phyloP scores from a whole-genome alignment of 2,113 vertebrate genomes.

The Seriola rivoliana region DNA sequence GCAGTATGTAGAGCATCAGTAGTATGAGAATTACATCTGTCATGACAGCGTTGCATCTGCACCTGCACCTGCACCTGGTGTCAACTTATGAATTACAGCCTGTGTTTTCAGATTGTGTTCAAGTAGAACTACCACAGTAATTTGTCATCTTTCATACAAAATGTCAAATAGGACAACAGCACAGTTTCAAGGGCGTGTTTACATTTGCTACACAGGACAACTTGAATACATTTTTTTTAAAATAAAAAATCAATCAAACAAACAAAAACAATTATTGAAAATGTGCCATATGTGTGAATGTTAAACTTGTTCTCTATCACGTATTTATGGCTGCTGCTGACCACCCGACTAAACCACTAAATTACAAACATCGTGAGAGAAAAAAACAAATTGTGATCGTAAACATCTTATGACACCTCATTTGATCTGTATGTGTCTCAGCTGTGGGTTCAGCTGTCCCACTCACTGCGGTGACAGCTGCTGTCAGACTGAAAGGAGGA shows the following conservation, averaged over 20 bases:
- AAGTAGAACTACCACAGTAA: neutral
- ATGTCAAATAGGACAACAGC: too few relatives aligned
- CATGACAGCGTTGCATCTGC: neutral
- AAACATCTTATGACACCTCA: neutral
- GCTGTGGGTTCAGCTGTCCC: constrained; percentile 19
- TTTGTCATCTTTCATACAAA: neutral
- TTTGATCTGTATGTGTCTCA: neutral
- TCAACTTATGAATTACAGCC: neutral
- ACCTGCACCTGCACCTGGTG: neutral
- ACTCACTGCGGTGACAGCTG: neutral
- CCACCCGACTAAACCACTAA: neutral
- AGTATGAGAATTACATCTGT: neutral
- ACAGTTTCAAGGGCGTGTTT: too few relatives aligned
- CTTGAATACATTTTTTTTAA: too few relatives aligned
- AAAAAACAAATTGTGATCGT: neutral
- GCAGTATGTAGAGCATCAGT: neutral
- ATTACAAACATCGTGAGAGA: neutral
- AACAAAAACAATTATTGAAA: too few relatives aligned
- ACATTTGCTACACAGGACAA: too few relatives aligned
- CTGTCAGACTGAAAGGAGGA: neutral
- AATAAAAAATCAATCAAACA: too few relatives aligned
- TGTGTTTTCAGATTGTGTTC: neutral
- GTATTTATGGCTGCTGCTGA: neutral
- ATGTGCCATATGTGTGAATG: too few relatives aligned
- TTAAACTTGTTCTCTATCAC: neutral